Evolutionary conservation across 1,140 invertebrate species (phyloP), one percentile per base, ranked within the genome.

Genomic region (Gonioctena quinquepunctata): DNA sequence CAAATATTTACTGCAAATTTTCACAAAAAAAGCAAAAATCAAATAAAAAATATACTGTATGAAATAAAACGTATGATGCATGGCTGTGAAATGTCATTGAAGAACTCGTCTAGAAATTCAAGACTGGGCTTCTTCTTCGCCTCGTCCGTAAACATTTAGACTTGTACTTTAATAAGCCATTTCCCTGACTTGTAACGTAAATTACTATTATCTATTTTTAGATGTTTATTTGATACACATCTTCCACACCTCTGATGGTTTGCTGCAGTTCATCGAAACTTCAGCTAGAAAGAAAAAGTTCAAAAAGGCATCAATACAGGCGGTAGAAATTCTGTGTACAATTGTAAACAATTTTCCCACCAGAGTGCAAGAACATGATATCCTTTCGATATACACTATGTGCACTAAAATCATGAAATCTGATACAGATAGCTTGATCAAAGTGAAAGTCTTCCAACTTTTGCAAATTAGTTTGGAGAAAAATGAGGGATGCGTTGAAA

Each of bases 271-370:
- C 42, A 42, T 80, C 13, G 49, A 60, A 21, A 56, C 63, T 22
- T 57, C 74, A 23, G 11, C 59, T 13, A 28, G 66, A n/a, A 72
- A 68, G 28, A 67, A 62, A 28, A 21, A 68, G n/a, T 80, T 76
- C 56, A 74, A 77, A 25, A 60, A 66, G 26, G 54, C 73, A 25
- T 59, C 59, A 7, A 11, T 65, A 21, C 64, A 71, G 42, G 64
- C 65, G 19, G 65, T 78, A 4, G 77, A 78, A 63, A 71, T 80
- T 60, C 50, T 79, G 27, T 74, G 75, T 60, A 69, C 67, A 16
- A 26, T 79, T 2, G 52, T 79, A 3, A 78, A 79, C 57, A 79
- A 77, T 70, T 78, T 77, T 72, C 25, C 72, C 6, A 13, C 19
- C 11, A 73, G 73, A 71, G 27, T 69, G 68, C 19, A 19, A 61